phyloP scores from a whole-genome alignment of 1,140 invertebrate species.

The Drosophila pruinosa region DNA sequence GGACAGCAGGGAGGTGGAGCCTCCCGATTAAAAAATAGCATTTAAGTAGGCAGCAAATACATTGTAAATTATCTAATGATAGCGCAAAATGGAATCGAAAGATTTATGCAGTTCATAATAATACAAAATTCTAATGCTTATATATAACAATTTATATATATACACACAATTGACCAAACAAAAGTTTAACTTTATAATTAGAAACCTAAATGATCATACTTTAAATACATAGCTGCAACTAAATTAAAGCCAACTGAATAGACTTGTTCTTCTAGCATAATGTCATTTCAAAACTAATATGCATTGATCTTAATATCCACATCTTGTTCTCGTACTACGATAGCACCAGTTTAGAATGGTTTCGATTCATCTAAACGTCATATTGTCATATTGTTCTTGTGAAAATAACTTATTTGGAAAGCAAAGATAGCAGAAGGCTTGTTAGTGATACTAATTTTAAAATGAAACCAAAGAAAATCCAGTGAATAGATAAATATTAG shows the following conservation, averaged over 20 bases:
- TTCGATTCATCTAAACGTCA: neutral
- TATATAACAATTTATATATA: conserved; percentile 49
- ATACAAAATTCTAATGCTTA: conserved; percentile 58
- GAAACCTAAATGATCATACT: conserved; percentile 44
- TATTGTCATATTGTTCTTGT: neutral
- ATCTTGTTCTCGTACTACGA: neutral
- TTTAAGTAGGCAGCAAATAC: conserved; percentile 34
- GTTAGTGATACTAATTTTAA: conserved; percentile 81
- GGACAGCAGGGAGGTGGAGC: neutral
- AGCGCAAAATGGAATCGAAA: conserved; percentile 16
- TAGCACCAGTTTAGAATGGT: neutral
- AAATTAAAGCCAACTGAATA: conserved; percentile 14
- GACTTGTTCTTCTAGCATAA: conserved; percentile 9
- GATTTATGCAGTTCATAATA: neutral
- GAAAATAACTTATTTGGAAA: neutral
- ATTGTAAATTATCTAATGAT: conserved; percentile 20
- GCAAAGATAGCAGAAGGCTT: conserved; percentile 46
- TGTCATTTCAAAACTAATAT: conserved; percentile 8
- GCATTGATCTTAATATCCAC: conserved; percentile 3
- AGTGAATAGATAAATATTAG: conserved; percentile 2
- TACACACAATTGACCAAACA: conserved; percentile 71
- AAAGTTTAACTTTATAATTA: conserved; percentile 76
- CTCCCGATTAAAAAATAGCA: conserved; percentile 25
- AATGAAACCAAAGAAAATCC: conserved; percentile 7
- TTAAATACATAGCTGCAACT: conserved; percentile 17